A percentile compares a stretch with the other conserved stretches of the same genome.
These are phyloP conservation scores for Leptocoma aspasia DNA, from an alignment of 2,113 vertebrate genomes.

Conservation along the genomic window DNA sequence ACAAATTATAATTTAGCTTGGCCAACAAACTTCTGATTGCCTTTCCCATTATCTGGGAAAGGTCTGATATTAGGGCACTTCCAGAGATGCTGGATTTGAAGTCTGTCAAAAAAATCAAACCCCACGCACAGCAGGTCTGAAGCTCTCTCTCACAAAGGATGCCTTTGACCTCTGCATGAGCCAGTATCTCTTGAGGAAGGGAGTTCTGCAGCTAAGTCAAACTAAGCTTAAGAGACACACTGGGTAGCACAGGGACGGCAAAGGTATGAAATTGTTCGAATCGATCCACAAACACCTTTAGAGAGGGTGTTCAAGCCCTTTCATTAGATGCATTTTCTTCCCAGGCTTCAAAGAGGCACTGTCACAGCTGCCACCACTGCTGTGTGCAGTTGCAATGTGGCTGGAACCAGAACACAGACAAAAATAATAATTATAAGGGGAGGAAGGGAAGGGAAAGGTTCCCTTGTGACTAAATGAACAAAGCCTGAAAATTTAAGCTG, in stretches of 20 bases:
- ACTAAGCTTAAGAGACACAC: neutral
- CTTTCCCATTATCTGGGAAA: neutral
- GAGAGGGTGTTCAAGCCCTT: neutral
- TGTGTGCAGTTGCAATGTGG: neutral
- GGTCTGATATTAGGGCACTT: neutral
- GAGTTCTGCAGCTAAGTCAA: neutral
- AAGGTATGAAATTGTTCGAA: neutral
- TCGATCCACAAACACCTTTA: neutral
- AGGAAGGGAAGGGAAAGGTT: neutral
- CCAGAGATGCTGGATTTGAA: neutral
- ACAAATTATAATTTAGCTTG: neutral
- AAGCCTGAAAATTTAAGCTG: slow-evolving; percentile 3
- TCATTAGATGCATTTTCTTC: neutral
- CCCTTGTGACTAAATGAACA: slow-evolving; percentile 1
- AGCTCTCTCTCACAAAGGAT: neutral
- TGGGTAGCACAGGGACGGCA: neutral
- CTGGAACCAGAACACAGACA: neutral
- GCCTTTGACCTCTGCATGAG: slow-evolving; percentile 6
- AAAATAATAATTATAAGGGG: slow-evolving; percentile 7
- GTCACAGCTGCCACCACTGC: neutral
- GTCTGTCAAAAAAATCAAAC: neutral
- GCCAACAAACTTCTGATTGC: neutral
- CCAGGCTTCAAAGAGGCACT: slow-evolving; percentile 19
- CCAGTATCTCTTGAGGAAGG: neutral
- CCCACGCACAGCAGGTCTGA: rapidly evolving